Conservation (phyloP, 2,797 vertebrate species). For the Hippocampus kuda region DNA sequence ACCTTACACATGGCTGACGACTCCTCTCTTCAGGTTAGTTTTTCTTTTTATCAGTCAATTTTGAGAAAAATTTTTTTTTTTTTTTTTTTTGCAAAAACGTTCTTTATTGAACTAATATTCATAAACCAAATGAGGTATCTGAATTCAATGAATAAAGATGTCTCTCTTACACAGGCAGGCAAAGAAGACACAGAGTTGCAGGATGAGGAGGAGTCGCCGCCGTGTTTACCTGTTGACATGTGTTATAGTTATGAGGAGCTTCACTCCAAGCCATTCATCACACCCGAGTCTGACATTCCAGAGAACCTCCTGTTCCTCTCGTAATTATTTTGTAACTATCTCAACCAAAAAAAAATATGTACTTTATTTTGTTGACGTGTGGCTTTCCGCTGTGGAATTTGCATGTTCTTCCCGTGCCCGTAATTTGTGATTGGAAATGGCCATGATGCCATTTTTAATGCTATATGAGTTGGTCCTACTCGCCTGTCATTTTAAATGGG, state of each 20-base stretch:
- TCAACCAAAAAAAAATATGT: background rate
- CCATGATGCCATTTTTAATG: no score
- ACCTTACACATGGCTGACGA: background rate
- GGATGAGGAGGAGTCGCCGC: background rate
- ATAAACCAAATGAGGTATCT: no score
- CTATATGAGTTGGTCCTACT: no score
- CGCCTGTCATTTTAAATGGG: no score
- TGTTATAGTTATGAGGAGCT: constrained; percentile 71
- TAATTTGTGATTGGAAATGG: no score
- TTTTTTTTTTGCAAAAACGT: no score
- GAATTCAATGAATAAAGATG: background rate
- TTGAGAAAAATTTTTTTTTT: no score
- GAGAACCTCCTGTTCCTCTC: constrained; percentile 71
- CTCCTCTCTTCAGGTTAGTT: constrained; percentile 2
- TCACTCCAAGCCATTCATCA: constrained; percentile 66
- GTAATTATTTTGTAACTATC: constrained; percentile 70
- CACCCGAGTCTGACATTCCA: constrained; percentile 67
- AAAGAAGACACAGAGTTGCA: background rate
- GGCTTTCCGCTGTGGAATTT: background rate
- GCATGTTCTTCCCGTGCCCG: no score
- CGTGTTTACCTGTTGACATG: constrained; percentile 23
- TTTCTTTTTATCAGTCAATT: background rate
- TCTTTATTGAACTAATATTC: no score
- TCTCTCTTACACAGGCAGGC: background rate
- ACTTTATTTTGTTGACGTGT: background rate